phyloP scores from a whole-genome alignment of 2,113 vertebrate species.

The Aegithalos caudatus region DNA sequence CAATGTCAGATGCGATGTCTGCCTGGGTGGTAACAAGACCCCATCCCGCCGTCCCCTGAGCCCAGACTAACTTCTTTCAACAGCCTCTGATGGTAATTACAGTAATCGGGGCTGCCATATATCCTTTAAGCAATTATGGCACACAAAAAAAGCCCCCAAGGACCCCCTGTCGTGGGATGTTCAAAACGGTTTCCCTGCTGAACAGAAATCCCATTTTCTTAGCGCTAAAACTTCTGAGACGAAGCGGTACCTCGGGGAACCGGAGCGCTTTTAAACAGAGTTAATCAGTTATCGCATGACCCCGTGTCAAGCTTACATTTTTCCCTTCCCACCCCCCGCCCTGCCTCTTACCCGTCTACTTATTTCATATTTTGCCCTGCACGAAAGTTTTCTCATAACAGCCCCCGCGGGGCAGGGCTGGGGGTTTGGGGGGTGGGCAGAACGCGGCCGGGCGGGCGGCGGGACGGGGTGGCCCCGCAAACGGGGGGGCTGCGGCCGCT shows the following conservation, averaged over 20 bases:
- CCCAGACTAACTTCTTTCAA: constrained; percentile 81
- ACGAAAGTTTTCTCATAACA: constrained; percentile 22
- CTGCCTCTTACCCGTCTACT: background rate
- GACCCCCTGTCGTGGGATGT: constrained; percentile 83
- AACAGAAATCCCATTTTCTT: constrained; percentile 73
- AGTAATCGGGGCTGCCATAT: constrained; percentile 94
- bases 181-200: constrained; percentile 81
- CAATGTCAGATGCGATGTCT: constrained; percentile 54
- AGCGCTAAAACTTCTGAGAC: constrained; percentile 55
- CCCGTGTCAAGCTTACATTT: constrained; percentile 68
- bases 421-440: background rate
- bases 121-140: constrained; percentile 89
- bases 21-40: constrained; percentile 83
- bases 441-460: background rate
- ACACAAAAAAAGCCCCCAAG: constrained; percentile 79
- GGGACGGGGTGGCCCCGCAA: background rate
- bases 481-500: background rate
- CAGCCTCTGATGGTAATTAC: constrained; percentile 91
- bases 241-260: constrained; percentile 52
- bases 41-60: constrained; percentile 67
- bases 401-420: background rate
- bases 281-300: constrained; percentile 70
- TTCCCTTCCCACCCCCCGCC: constrained; percentile 19
- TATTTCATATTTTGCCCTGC: constrained; percentile 15
- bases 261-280: constrained; percentile 60